Conservation (phyloP, 2,888 invertebrate genomes). For the Aleiodes leptofemur region DNA sequence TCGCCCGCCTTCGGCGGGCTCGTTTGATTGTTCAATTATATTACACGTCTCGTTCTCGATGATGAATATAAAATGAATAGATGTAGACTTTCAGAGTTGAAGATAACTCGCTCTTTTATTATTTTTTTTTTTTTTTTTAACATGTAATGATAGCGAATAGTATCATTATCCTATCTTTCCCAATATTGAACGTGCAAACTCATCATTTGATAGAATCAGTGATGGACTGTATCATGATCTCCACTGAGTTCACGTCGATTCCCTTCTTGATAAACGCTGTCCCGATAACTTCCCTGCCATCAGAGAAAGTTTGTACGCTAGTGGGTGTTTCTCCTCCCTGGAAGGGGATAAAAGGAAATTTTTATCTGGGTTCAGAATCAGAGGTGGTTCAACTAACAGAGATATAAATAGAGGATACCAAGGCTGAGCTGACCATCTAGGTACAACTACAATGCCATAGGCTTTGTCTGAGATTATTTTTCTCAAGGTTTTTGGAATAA, state of each 20-base stretch:
- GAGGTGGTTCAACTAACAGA: neutral
- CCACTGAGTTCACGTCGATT: neutral
- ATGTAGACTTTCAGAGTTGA: too few species aligned
- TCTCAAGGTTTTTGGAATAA: neutral
- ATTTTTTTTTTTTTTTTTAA: too few species aligned
- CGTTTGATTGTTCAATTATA: too few species aligned
- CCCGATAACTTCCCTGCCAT: constrained; percentile 7
- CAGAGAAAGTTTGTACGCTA: constrained; percentile 20
- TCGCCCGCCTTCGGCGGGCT: too few species aligned
- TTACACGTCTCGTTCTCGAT: too few species aligned
- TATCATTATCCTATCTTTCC: constrained; percentile 19
- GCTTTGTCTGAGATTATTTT: neutral
- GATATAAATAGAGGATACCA: constrained; percentile 1
- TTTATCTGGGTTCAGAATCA: constrained; percentile 20
- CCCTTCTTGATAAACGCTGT: constrained; percentile 3
- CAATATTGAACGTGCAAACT: constrained; percentile 32
- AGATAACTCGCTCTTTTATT: too few species aligned
- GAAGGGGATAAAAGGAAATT: constrained; percentile 4
- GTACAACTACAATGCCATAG: neutral
- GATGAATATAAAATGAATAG: too few species aligned
- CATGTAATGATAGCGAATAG: constrained; percentile 23
- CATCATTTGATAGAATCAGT: constrained; percentile 10
- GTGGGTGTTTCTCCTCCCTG: constrained; percentile 35
- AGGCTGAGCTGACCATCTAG: neutral
- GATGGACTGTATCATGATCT: constrained; percentile 18